Percentiles rank a stretch among this genome's conserved stretches.
Conservation (phyloP, 2,888 invertebrate genomes). For the Cosmia pyralina region DNA sequence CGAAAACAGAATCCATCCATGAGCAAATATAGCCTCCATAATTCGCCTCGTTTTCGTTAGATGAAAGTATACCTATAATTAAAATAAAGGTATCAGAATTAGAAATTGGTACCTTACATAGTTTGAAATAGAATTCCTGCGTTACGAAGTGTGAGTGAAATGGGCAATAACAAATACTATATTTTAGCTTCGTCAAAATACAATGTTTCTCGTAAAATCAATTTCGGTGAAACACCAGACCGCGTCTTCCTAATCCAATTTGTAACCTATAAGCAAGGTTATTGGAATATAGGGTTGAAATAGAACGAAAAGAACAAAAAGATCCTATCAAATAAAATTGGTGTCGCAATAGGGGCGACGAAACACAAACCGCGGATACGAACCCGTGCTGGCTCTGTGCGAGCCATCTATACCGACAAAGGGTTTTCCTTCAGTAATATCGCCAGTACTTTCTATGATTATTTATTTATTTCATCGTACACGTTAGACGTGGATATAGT, state of each 20-base stretch:
- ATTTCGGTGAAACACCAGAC: conserved; percentile 73
- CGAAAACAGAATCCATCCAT: neutral
- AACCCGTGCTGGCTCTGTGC: conserved; percentile 22
- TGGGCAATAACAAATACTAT: conserved; percentile 23
- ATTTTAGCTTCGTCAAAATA: conserved; percentile 49
- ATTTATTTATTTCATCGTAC: neutral
- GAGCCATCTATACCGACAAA: conserved; percentile 38
- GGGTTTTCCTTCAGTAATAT: conserved; percentile 50
- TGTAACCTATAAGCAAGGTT: conserved; percentile 77
- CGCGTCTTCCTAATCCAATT: conserved; percentile 79
- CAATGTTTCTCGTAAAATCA: conserved; percentile 72
- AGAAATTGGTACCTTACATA: neutral
- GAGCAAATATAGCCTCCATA: neutral
- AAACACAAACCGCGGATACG: conserved; percentile 64
- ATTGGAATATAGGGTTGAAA: conserved; percentile 74
- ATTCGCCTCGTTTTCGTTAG: neutral
- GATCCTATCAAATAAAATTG: conserved; percentile 74
- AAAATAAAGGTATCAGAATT: neutral
- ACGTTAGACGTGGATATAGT: neutral
- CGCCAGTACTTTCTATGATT: neutral
- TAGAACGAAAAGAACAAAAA: conserved; percentile 72
- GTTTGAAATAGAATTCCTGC: neutral
- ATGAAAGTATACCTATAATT: neutral
- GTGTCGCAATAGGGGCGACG: conserved; percentile 68
- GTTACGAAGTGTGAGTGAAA: neutral